Evolutionary conservation across 2,797 vertebrate species (phyloP), one percentile per base, ranked within the genome.

Genomic region (Lepus townsendii): DNA sequence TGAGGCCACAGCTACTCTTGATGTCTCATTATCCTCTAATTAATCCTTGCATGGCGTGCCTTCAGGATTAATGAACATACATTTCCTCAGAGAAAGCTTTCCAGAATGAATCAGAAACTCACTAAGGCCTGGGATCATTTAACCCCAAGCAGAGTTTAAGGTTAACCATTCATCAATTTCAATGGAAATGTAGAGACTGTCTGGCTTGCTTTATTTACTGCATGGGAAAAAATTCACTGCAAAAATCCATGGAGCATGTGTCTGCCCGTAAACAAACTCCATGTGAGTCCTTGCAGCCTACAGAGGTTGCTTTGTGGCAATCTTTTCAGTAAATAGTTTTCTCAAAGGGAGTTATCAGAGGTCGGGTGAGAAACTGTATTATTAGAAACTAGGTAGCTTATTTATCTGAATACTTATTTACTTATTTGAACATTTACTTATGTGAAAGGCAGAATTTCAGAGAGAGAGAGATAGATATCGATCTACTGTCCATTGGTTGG

Each of bases 141-240:
- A 95, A 91, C 32, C 63, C 54, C 66, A 78, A 72, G 63, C 63
- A 72, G 50, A 93, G 71, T 77, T 92, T 93, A 86, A 83, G 88
- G 76, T 86, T 87, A 96, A 91, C 63, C 38, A 50, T 91, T 83
- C 38, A 93, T 95, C 96, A 93, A 38, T 80, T 66, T 87, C 72
- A 91, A 13, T 17, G 35, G 80, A 88, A 88, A 92, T 78, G 12
- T 79, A 75, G 85, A 95, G 57, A 73, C 71, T 80, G 22, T 68
- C 72, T 91, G 71, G 65, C 42, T 95, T 95, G 26, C 65, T 95
- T 91, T 96, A 87, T 95, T 94, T 96, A 91, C 86, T 38, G 16
- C 30, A 69, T 60, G 22, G 52, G 80, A 3, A 9, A 69, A 71
- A 84, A 72, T 72, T 94, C 62, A 65, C 86, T 50, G 30, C 32